A percentile compares a stretch with the other conserved stretches of the same genome.
These are phyloP conservation scores for Eospalax fontanierii DNA, from an alignment of 2,797 vertebrate genomes.

Conservation along the genomic window DNA sequence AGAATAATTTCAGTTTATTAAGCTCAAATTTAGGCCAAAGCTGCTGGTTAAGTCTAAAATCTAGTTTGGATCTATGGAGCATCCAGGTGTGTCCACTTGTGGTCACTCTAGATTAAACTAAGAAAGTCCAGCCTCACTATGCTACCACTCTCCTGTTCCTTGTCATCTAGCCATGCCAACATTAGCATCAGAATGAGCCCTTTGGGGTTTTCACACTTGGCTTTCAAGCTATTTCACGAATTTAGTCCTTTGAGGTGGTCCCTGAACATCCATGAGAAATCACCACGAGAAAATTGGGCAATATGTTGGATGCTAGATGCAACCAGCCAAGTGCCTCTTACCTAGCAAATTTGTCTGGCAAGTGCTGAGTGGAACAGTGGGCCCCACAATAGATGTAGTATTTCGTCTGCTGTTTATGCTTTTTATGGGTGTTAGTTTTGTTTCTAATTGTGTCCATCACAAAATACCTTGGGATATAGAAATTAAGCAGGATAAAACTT, in stretches of 20 bases:
- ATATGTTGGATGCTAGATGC: background rate
- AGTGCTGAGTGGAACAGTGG: background rate
- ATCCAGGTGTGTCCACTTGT: background rate
- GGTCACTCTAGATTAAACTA: background rate
- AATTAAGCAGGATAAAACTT: constrained; percentile 41
- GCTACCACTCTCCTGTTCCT: background rate
- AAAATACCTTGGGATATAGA: constrained; percentile 20
- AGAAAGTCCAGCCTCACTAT: background rate
- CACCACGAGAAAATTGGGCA: background rate
- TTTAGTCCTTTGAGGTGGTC: background rate
- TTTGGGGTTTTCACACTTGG: constrained; percentile 19
- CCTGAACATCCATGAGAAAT: constrained; percentile 22
- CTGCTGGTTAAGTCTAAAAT: constrained; percentile 16
- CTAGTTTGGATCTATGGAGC: constrained; percentile 16
- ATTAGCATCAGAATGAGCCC: background rate
- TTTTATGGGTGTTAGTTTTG: constrained; percentile 37
- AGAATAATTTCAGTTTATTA: constrained; percentile 34
- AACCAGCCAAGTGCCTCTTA: background rate
- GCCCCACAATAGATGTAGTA: background rate
- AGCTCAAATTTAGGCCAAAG: constrained; percentile 32
- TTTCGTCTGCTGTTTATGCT: background rate
- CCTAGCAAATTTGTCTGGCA: background rate
- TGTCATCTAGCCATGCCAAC: background rate
- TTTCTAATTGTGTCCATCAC: constrained; percentile 31
- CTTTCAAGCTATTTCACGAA: background rate